Evolutionary conservation across 2,888 invertebrate genomes (phyloP).

Genomic region (Eueremaeus valkanovi): DNA sequence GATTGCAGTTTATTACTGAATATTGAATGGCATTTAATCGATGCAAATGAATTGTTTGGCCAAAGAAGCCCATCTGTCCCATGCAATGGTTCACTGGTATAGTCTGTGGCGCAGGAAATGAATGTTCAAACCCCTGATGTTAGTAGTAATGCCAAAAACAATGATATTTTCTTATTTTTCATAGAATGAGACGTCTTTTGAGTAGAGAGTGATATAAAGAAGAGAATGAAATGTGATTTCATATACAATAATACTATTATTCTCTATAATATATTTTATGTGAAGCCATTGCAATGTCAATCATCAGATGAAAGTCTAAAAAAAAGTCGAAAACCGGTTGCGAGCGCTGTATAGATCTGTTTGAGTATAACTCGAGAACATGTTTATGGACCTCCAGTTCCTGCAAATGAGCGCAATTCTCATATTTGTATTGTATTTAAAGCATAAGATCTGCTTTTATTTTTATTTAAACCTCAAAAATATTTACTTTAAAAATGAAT

Average conservation of each 20-base stretch:
- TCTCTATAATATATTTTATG: too few relatives aligned
- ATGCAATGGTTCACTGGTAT: not conserved
- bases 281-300: slow-evolving; percentile 16
- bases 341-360: not conserved
- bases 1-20: not conserved
- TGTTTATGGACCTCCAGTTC: too few relatives aligned
- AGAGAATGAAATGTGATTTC: not conserved
- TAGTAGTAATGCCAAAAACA: slow-evolving; percentile 2
- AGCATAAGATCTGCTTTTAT: too few relatives aligned
- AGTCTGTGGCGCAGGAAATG: not conserved
- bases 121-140: slow-evolving; percentile 13
- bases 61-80: not conserved
- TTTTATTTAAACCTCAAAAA: too few relatives aligned
- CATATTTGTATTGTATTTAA: too few relatives aligned
- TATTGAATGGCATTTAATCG: not conserved
- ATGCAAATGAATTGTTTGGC: not conserved
- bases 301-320: not conserved
- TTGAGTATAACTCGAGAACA: too few relatives aligned
- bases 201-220: not conserved
- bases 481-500: too few relatives aligned
- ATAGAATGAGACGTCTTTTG: not conserved
- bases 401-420: too few relatives aligned
- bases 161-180: not conserved
- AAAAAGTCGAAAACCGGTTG: not conserved
- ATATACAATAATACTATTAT: not conserved